Conservation (phyloP, 2,113 vertebrate genomes). For the Colaptes auratus region DNA sequence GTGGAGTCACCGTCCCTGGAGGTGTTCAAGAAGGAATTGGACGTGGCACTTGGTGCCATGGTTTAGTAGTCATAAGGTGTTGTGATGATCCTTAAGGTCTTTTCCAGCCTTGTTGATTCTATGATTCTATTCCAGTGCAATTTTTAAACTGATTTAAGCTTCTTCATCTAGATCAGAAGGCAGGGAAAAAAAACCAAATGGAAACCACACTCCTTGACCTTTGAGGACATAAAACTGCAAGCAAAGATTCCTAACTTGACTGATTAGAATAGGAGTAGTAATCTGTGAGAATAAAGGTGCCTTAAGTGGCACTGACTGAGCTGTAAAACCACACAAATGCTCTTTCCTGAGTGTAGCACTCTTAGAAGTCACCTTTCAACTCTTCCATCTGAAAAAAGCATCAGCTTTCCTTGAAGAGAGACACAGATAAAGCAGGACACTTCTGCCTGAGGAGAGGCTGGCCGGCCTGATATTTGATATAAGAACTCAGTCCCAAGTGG, state of each 20-base stretch:
- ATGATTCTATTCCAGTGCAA: not conserved
- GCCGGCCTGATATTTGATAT: slow-evolving; percentile 60
- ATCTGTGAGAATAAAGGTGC: not conserved
- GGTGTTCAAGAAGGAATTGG: too few species aligned
- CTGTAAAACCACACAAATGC: not conserved
- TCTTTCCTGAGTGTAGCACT: not conserved
- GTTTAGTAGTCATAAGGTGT: too few species aligned
- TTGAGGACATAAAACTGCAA: not conserved
- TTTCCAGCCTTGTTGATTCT: too few species aligned
- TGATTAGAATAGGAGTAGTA: not conserved
- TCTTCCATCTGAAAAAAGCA: slow-evolving; percentile 58
- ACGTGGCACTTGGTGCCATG: too few species aligned
- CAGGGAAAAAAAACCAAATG: not conserved
- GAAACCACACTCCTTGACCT: not conserved
- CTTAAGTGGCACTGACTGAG: not conserved
- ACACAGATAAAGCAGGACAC: slow-evolving; percentile 14
- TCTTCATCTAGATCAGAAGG: not conserved
- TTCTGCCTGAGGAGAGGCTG: slow-evolving; percentile 29
- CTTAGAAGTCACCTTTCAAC: not conserved
- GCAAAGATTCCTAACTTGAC: not conserved
- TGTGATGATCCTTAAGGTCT: too few species aligned
- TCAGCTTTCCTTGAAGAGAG: slow-evolving; percentile 40
- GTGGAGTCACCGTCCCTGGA: too few species aligned
- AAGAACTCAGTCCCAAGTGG: slow-evolving; percentile 13
- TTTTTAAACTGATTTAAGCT: not conserved